phyloP scores from a whole-genome alignment of 2,797 vertebrate species.

The Gadopsis bispinosus region DNA sequence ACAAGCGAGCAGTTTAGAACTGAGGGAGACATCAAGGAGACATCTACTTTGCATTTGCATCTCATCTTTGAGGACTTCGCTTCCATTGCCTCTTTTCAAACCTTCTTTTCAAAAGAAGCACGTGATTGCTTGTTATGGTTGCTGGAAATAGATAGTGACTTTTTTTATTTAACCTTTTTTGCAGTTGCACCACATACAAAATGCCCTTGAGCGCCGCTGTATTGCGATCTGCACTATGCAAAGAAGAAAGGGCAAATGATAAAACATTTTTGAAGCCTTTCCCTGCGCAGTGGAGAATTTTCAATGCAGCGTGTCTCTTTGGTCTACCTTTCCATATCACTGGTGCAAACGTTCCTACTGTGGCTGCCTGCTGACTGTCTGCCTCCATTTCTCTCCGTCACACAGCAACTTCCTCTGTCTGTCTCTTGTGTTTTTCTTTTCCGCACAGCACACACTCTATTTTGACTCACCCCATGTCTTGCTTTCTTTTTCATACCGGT shows the following conservation, averaged over 20 bases:
- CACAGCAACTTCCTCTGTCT: conserved; percentile 17
- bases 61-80: background rate
- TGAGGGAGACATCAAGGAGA: background rate
- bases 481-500: conserved; percentile 20
- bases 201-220: background rate
- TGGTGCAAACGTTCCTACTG: conserved; percentile 15
- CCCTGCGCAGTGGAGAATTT: background rate
- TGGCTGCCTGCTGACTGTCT: conserved; percentile 21
- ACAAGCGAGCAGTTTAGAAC: background rate
- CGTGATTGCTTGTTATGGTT: background rate
- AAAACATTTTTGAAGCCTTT: background rate
- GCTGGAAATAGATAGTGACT: background rate
- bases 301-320: background rate
- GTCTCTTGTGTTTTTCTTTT: background rate
- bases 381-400: conserved; percentile 16
- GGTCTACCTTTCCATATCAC: conserved; percentile 6
- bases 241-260: conserved; percentile 1
- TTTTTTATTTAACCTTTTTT: background rate
- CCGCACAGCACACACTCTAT: background rate
- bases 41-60: background rate
- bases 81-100: background rate
- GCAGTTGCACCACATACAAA: background rate
- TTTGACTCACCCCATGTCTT: conserved; percentile 5
- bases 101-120: background rate
- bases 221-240: background rate